These are phyloP conservation scores for Cacatua alba DNA, from an alignment of 2,113 vertebrate genomes.

Conservation along the genomic window DNA sequence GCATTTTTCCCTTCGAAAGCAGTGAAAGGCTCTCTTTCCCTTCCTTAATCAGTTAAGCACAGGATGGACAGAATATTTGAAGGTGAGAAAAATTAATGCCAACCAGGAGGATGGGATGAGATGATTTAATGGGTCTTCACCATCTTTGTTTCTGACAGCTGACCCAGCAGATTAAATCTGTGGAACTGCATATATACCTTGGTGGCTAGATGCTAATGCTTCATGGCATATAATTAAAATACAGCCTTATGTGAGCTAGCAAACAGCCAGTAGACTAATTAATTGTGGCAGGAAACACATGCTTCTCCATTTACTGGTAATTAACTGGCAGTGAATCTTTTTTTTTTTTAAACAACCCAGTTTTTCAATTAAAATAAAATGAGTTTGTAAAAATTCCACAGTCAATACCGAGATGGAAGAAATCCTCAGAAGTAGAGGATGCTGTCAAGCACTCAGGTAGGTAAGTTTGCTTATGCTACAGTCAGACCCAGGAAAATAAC, in stretches of 20 bases:
- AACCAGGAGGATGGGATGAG: not conserved
- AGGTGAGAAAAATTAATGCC: not conserved
- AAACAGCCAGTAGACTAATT: slow-evolving; percentile 38
- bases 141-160: slow-evolving; percentile 4
- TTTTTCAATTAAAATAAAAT: not conserved
- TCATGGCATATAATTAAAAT: slow-evolving; percentile 35
- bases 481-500: not conserved
- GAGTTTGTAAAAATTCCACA: not conserved
- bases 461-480: not conserved
- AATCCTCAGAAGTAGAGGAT: not conserved
- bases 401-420: not conserved
- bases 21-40: not conserved
- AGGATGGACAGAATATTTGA: not conserved
- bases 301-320: slow-evolving; percentile 38
- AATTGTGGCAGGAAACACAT: slow-evolving; percentile 54
- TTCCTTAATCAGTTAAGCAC: not conserved
- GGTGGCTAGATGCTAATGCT: not conserved
- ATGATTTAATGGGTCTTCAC: not conserved
- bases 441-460: not conserved
- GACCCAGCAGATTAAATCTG: not conserved
- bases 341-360: not conserved
- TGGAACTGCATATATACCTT: not conserved
- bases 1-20: not conserved
- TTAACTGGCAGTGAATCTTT: not conserved
- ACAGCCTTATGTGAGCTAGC: not conserved